Evolutionary conservation across 1,140 invertebrate genomes (phyloP).

Genomic region (Bombyx mandarina): DNA sequence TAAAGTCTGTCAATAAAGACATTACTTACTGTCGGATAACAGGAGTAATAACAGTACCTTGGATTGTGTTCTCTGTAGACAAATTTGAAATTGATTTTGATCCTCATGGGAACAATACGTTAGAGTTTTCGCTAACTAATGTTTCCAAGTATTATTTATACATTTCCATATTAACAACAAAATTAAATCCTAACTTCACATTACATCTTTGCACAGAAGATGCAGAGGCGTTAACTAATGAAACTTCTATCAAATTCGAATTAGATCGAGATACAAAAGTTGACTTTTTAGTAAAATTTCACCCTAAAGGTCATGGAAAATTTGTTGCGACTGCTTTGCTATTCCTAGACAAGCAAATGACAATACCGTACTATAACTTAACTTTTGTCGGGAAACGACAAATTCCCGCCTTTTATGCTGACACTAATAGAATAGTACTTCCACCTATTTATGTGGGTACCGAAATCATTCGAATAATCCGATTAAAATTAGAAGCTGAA

Average conservation of each 20-base stretch:
- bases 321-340: conserved; percentile 44
- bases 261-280: conserved; percentile 25
- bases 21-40: conserved; percentile 50
- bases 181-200: conserved; percentile 41
- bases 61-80: conserved; percentile 48
- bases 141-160: conserved; percentile 48
- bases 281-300: conserved; percentile 40
- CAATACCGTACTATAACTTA: conserved; percentile 48
- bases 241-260: conserved; percentile 52
- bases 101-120: conserved; percentile 24
- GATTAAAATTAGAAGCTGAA: conserved; percentile 34
- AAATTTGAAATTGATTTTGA: conserved; percentile 49
- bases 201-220: conserved; percentile 34
- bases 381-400: conserved; percentile 47
- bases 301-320: conserved; percentile 45
- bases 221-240: conserved; percentile 29
- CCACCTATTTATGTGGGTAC: conserved; percentile 34
- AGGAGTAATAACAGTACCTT: conserved; percentile 52
- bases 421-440: conserved; percentile 43
- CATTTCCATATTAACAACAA: conserved; percentile 45
- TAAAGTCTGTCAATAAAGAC: conserved; percentile 43
- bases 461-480: conserved; percentile 23
- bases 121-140: conserved; percentile 53
- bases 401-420: conserved; percentile 33
- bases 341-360: conserved; percentile 51